Evolutionary conservation across 2,797 vertebrate genomes (phyloP).

Genomic region (Threskiornis aethiopicus): DNA sequence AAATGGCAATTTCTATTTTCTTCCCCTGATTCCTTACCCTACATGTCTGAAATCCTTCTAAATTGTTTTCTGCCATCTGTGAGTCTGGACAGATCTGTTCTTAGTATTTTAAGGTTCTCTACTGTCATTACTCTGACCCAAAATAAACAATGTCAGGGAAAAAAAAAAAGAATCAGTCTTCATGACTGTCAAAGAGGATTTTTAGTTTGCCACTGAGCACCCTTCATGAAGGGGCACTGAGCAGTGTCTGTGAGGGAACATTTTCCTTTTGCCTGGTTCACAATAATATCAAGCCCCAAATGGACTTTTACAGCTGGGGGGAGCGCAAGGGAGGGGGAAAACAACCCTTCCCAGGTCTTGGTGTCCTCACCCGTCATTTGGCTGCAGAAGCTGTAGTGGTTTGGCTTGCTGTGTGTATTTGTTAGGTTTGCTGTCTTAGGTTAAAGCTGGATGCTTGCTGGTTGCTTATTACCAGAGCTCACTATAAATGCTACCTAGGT

Average conservation of each 20-base stretch:
- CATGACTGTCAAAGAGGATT: background rate
- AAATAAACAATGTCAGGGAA: background rate
- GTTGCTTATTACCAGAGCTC: conserved; percentile 20
- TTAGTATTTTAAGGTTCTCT: background rate
- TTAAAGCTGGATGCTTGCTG: conserved; percentile 17
- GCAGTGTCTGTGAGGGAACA: background rate
- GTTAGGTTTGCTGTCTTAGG: conserved; percentile 16
- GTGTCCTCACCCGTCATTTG: conserved; percentile 15
- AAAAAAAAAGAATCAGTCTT: background rate
- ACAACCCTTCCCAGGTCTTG: background rate
- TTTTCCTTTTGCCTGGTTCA: background rate
- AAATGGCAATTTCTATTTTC: background rate
- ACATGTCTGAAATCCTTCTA: background rate
- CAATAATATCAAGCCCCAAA: background rate
- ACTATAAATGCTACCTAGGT: conserved; percentile 14
- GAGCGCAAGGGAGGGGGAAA: background rate
- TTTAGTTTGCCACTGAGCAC: background rate
- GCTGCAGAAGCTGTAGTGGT: background rate
- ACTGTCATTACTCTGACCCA: background rate
- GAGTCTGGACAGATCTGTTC: background rate
- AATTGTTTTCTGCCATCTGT: background rate
- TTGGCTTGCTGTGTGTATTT: conserved; percentile 37
- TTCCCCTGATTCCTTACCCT: background rate
- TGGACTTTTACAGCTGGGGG: background rate
- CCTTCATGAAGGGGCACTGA: background rate